Conservation (phyloP, 1,140 invertebrate genomes). For the Drosophila kepulauana region DNA sequence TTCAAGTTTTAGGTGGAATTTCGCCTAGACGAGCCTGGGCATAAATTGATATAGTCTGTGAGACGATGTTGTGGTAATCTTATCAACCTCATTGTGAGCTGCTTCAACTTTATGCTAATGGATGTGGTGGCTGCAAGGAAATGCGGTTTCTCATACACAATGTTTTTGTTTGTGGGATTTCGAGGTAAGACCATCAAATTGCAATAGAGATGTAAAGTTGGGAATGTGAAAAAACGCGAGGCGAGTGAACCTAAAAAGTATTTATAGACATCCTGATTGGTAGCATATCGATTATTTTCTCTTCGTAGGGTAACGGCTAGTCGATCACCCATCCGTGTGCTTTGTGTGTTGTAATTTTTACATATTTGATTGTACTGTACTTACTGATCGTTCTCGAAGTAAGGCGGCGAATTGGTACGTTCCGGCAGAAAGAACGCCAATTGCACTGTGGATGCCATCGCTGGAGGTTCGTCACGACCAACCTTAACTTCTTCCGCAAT, state of each 20-base stretch:
- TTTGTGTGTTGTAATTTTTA: background rate
- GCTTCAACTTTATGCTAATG: slow-evolving; percentile 69
- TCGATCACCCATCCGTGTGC: background rate
- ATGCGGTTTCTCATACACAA: slow-evolving; percentile 9
- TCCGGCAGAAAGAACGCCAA: slow-evolving; percentile 92
- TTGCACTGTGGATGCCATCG: slow-evolving; percentile 91
- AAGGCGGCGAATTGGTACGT: slow-evolving; percentile 90
- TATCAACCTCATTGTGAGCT: slow-evolving; percentile 57
- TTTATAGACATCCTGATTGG: slow-evolving; percentile 6
- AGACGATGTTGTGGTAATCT: slow-evolving; percentile 60
- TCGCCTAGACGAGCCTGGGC: slow-evolving; percentile 62
- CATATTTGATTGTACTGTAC: slow-evolving; percentile 63
- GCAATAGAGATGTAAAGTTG: slow-evolving; percentile 11
- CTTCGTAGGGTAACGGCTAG: background rate
- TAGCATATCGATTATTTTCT: background rate
- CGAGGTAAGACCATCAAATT: slow-evolving; percentile 13
- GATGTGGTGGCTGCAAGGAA: slow-evolving; percentile 50
- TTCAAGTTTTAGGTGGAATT: slow-evolving; percentile 57
- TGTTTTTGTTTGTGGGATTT: slow-evolving; percentile 32
- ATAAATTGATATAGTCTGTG: slow-evolving; percentile 61
- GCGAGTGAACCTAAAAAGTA: background rate
- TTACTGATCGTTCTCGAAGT: slow-evolving; percentile 92
- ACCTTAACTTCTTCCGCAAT: slow-evolving; percentile 93
- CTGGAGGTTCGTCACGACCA: slow-evolving; percentile 89
- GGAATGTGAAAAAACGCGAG: background rate